These are phyloP conservation scores for Hypercompe scribonia DNA, from an alignment of 2,888 invertebrate genomes.

Conservation along the genomic window DNA sequence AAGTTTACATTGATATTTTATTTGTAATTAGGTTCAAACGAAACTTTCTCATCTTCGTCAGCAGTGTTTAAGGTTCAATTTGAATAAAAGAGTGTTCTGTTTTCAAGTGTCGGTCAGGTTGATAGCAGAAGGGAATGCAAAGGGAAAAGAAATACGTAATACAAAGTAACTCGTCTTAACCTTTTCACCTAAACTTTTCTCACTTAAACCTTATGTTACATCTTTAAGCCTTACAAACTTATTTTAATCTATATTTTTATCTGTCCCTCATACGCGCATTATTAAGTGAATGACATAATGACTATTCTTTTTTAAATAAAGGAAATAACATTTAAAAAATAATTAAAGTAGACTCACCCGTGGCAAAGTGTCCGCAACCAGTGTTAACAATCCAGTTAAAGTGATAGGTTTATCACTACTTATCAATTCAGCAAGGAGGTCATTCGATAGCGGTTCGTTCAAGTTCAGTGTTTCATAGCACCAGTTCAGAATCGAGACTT, in stretches of 20 bases:
- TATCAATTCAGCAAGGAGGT: slow-evolving; percentile 73
- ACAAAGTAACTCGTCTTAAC: too few species aligned
- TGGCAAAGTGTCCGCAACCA: slow-evolving; percentile 82
- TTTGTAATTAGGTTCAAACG: too few species aligned
- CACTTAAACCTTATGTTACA: too few species aligned
- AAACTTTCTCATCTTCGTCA: too few species aligned
- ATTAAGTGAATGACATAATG: background rate
- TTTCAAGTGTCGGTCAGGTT: too few species aligned
- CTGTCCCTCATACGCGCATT: background rate
- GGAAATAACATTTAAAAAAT: background rate
- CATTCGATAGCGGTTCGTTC: slow-evolving; percentile 73
- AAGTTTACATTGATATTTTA: too few species aligned
- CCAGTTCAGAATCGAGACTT: slow-evolving; percentile 77
- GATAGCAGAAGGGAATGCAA: too few species aligned
- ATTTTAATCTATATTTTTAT: background rate
- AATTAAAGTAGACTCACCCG: slow-evolving; percentile 62
- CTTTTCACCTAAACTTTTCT: too few species aligned
- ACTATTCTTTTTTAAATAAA: background rate
- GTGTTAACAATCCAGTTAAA: slow-evolving; percentile 68
- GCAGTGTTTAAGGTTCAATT: too few species aligned
- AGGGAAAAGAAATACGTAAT: too few species aligned
- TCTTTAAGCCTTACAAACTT: background rate
- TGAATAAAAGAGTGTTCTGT: too few species aligned
- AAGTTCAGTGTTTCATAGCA: slow-evolving; percentile 75
- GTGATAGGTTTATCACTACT: slow-evolving; percentile 78